Percentiles rank a stretch among this genome's conserved stretches.
These are phyloP conservation scores for Drosophila atroscutellata DNA, from an alignment of 2,888 invertebrate species.

Conservation along the genomic window DNA sequence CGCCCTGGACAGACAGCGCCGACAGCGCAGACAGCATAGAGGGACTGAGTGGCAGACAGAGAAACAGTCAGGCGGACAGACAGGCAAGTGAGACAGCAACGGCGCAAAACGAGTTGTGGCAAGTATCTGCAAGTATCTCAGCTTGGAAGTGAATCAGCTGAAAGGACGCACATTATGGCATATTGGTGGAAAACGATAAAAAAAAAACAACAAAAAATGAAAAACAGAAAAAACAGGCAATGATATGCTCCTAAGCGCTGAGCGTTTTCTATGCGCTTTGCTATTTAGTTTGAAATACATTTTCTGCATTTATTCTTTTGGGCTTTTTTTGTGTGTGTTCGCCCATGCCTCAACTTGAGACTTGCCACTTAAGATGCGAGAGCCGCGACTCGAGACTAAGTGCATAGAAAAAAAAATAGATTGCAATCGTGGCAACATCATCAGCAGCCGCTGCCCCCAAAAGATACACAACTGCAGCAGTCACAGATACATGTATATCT, in stretches of 20 bases:
- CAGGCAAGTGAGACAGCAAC: constrained; percentile 45
- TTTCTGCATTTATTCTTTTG: constrained; percentile 23
- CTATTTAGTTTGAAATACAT: constrained; percentile 53
- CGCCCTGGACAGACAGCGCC: constrained; percentile 32
- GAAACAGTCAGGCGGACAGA: constrained; percentile 23
- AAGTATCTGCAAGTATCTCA: constrained; percentile 56
- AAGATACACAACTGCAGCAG: constrained; percentile 48
- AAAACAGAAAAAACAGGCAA: constrained; percentile 41
- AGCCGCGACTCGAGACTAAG: constrained; percentile 30
- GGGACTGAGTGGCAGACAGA: constrained; percentile 6
- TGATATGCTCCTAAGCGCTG: constrained; percentile 61
- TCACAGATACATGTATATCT: constrained; percentile 13
- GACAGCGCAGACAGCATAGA: constrained; percentile 22
- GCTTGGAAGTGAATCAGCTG: constrained; percentile 70
- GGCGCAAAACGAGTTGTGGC: constrained; percentile 62
- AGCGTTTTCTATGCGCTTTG: constrained; percentile 54
- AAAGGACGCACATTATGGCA: constrained; percentile 70
- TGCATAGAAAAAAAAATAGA: constrained; percentile 80
- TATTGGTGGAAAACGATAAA: constrained; percentile 40
- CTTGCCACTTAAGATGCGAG: constrained; percentile 14
- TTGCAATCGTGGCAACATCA: constrained; percentile 82
- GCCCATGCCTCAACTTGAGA: constrained; percentile 38
- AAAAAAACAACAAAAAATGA: constrained; percentile 1
- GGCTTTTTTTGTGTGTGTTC: constrained; percentile 12
- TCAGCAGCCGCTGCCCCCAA: constrained; percentile 64